phyloP scores from a whole-genome alignment of 2,797 vertebrate species.

The Pteronotus mesoamericanus region DNA sequence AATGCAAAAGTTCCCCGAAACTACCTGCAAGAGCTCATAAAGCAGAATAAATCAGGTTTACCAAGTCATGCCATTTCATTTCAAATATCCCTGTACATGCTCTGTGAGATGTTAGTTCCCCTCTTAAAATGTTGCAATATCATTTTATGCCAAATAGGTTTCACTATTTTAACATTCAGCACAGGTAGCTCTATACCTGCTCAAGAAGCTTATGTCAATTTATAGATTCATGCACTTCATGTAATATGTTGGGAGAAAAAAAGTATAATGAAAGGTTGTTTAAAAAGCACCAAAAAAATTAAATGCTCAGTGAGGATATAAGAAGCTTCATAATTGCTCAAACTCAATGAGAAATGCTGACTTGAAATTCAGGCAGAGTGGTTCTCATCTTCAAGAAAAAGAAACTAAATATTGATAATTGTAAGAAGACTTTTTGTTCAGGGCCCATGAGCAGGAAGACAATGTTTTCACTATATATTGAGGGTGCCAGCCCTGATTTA shows the following conservation, averaged over 20 bases:
- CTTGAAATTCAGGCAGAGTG: neutral
- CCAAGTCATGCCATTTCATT: neutral
- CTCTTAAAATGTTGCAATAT: neutral
- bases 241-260: neutral
- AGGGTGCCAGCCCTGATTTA: neutral
- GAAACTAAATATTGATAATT: constrained; percentile 1
- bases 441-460: neutral
- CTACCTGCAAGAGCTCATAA: neutral
- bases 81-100: neutral
- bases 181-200: neutral
- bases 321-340: neutral
- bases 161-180: constrained; percentile 31
- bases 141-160: neutral
- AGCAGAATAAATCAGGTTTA: neutral
- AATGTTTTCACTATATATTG: neutral
- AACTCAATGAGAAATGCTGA: neutral
- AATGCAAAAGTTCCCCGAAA: neutral
- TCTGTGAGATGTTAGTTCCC: neutral
- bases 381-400: neutral
- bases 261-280: constrained; percentile 30
- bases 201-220: constrained; percentile 53
- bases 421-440: neutral
- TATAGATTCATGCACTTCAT: constrained; percentile 34
- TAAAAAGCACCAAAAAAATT: constrained; percentile 34
- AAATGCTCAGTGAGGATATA: neutral